Conservation (phyloP, 2,888 invertebrate genomes). For the Metalampra italica region DNA sequence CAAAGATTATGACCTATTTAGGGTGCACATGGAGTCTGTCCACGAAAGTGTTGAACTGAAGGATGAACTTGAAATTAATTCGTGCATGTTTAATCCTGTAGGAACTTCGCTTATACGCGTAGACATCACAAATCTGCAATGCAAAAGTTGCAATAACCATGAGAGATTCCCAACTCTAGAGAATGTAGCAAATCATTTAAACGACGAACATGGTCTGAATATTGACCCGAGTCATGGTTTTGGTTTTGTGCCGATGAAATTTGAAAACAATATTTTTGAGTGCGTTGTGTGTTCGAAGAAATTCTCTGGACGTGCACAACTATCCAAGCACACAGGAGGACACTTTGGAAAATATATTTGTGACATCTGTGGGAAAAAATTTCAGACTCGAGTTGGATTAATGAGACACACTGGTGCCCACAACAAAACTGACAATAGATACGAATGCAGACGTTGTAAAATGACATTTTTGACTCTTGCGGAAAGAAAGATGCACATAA, state of each 20-base stretch:
- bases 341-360: slow-evolving; percentile 18
- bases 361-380: slow-evolving; percentile 18
- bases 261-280: slow-evolving; percentile 11
- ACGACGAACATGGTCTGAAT: slow-evolving; percentile 10
- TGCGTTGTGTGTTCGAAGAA: slow-evolving; percentile 18
- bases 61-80: too few relatives aligned
- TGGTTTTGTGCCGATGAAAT: slow-evolving; percentile 14
- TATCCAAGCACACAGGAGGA: slow-evolving; percentile 15
- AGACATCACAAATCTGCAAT: slow-evolving; percentile 16
- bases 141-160: slow-evolving; percentile 10
- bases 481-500: slow-evolving; percentile 25
- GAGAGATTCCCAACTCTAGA: slow-evolving; percentile 11
- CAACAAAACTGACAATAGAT: slow-evolving; percentile 1
- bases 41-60: not conserved
- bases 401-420: too few relatives aligned
- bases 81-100: too few relatives aligned
- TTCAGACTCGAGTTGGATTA: slow-evolving; percentile 9
- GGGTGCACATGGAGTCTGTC: not conserved
- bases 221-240: slow-evolving; percentile 8
- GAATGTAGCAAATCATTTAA: slow-evolving; percentile 16
- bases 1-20: not conserved
- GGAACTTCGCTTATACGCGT: too few relatives aligned
- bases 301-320: slow-evolving; percentile 9
- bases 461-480: slow-evolving; percentile 18
- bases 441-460: slow-evolving; percentile 12